A percentile compares a stretch with the other conserved stretches of the same genome.
Evolutionary conservation across 1,140 invertebrate genomes (phyloP).

Genomic region (Melitaea cinxia): DNA sequence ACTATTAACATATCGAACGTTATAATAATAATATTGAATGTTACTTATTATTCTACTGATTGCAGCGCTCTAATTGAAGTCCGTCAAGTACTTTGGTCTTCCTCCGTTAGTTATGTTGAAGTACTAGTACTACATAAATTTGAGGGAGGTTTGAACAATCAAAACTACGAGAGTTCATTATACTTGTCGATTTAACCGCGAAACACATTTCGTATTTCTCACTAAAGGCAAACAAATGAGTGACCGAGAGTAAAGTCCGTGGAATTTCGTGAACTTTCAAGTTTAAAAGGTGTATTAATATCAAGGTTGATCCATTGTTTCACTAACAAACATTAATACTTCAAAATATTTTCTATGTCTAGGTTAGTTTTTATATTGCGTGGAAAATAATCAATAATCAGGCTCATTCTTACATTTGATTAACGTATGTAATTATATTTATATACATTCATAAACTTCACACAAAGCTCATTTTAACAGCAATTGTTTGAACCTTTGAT

Average conservation of each 20-base stretch:
- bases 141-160: conserved; percentile 27
- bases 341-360: no score
- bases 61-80: conserved; percentile 29
- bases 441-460: no score
- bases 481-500: no score
- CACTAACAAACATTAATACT: no score
- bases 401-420: no score
- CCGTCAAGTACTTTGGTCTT: conserved; percentile 24
- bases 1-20: not conserved
- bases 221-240: not conserved
- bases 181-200: conserved; percentile 6
- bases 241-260: not conserved
- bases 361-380: no score
- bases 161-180: conserved; percentile 12
- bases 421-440: no score
- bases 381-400: no score
- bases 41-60: conserved; percentile 10
- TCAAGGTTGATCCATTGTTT: no score
- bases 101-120: conserved; percentile 27
- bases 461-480: no score
- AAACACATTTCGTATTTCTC: not conserved
- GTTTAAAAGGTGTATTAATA: no score
- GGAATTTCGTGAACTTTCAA: not conserved
- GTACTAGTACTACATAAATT: conserved; percentile 28
- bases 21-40: conserved; percentile 7